Evolutionary conservation across 2,888 invertebrate genomes (phyloP).

Genomic region (Nowickia ferox): DNA sequence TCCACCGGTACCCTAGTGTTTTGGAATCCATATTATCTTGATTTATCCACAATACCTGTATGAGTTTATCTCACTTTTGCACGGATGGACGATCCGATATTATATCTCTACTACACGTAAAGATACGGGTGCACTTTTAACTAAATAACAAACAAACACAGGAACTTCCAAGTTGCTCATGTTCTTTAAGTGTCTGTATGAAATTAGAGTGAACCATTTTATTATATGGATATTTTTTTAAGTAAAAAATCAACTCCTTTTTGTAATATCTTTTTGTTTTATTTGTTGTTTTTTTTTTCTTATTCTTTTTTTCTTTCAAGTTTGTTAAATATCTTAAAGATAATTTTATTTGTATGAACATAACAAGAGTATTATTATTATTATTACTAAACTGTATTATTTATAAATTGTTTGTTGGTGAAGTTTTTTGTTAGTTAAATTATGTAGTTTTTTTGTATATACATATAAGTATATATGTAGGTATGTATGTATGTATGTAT

Average conservation of each 20-base stretch:
- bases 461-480: not conserved
- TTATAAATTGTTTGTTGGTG: conserved; percentile 9
- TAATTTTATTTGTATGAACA: conserved; percentile 63
- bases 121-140: too few species aligned
- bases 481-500: not conserved
- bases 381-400: conserved; percentile 4
- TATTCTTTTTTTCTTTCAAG: conserved; percentile 49
- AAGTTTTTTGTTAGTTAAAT: conserved; percentile 43
- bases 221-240: not conserved
- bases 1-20: too few species aligned
- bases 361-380: conserved; percentile 67
- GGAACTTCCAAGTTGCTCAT: too few species aligned
- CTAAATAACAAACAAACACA: too few species aligned
- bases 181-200: too few species aligned
- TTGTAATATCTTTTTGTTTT: conserved; percentile 2
- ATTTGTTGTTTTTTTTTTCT: conserved; percentile 38
- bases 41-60: too few species aligned
- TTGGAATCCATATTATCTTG: too few species aligned
- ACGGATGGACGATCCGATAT: too few species aligned
- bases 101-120: too few species aligned
- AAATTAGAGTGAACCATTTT: not conserved
- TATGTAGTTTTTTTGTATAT: not conserved
- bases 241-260: not conserved
- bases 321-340: conserved; percentile 69
- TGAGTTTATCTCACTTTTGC: too few species aligned